These are phyloP conservation scores for Teleogryllus occipitalis DNA, from an alignment of 1,140 invertebrate species.

Conservation along the genomic window DNA sequence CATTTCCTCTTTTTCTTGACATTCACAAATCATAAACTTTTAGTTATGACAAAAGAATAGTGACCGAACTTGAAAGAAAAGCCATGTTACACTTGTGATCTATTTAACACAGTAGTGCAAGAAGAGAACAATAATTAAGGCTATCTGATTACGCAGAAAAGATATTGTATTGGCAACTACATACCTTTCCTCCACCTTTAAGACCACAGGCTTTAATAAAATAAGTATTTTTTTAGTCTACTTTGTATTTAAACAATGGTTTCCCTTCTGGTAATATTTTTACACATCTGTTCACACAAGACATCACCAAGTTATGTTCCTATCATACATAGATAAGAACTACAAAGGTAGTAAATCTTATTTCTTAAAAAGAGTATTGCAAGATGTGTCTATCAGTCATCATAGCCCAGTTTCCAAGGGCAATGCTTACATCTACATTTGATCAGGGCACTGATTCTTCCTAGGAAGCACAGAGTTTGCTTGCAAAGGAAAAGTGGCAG, in stretches of 20 bases:
- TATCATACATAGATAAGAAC: not conserved
- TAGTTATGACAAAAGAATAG: no score
- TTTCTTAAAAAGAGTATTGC: not conserved
- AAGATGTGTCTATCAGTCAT: slow-evolving; percentile 4
- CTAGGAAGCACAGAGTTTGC: not conserved
- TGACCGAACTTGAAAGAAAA: no score
- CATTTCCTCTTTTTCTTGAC: no score
- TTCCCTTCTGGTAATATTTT: not conserved
- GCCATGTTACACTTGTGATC: no score
- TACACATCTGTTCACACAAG: not conserved
- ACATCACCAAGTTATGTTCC: not conserved
- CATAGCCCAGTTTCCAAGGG: not conserved
- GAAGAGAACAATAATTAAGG: no score
- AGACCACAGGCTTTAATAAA: not conserved
- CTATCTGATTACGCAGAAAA: no score
- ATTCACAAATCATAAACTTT: no score
- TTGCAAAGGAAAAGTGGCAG: slow-evolving; percentile 3
- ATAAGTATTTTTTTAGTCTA: not conserved
- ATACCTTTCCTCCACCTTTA: not conserved
- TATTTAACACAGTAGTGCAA: no score
- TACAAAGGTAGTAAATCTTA: not conserved
- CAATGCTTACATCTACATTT: slow-evolving; percentile 1
- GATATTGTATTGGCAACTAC: not conserved
- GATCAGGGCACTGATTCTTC: not conserved
- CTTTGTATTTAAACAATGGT: not conserved